Conservation (phyloP, 2,888 invertebrate genomes). For the Lycophotia porphyrea region DNA sequence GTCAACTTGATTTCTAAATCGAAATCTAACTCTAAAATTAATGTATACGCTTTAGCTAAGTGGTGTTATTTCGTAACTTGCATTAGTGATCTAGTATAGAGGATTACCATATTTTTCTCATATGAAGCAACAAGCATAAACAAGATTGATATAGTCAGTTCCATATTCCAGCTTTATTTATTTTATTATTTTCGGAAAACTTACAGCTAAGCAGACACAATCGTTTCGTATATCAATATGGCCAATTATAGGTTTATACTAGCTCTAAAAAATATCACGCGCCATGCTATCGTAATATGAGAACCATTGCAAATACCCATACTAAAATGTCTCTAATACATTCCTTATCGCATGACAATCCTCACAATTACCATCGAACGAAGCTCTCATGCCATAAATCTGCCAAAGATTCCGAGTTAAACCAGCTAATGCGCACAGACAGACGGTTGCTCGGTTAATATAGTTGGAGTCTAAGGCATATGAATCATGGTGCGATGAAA, state of each 20-base stretch:
- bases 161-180: background rate
- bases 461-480: constrained; percentile 71
- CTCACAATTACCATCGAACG: constrained; percentile 55
- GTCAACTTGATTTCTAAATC: constrained; percentile 55
- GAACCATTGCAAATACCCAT: constrained; percentile 35
- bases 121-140: constrained; percentile 17
- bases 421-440: constrained; percentile 75
- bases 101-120: constrained; percentile 25
- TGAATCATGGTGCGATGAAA: constrained; percentile 87
- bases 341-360: constrained; percentile 41
- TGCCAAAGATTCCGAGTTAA: constrained; percentile 68
- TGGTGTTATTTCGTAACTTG: constrained; percentile 39
- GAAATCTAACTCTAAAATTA: constrained; percentile 38
- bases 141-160: background rate
- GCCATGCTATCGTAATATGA: background rate
- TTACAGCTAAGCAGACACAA: too few relatives aligned
- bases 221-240: too few relatives aligned
- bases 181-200: too few relatives aligned
- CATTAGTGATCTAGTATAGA: constrained; percentile 5
- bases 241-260: too few relatives aligned
- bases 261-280: background rate
- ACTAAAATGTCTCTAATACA: constrained; percentile 24
- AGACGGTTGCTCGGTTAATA: constrained; percentile 70
- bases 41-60: constrained; percentile 29
- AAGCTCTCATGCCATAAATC: constrained; percentile 70